These are phyloP conservation scores for Trichonephila inaurata DNA, from an alignment of 1,140 invertebrate genomes.

Conservation along the genomic window DNA sequence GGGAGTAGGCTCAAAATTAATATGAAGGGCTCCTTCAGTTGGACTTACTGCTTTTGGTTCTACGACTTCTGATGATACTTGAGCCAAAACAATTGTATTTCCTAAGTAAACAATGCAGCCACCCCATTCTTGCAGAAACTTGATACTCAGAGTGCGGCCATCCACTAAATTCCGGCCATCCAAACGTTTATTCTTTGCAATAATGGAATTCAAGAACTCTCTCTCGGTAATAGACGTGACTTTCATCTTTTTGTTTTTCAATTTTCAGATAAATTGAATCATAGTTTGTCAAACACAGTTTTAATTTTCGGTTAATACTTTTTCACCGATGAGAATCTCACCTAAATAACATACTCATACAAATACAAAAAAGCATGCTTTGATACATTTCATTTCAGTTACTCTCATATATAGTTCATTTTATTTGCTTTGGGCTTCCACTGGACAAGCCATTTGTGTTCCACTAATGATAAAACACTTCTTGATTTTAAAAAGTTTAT, in stretches of 20 bases:
- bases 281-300: too few relatives aligned
- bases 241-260: conserved; percentile 31
- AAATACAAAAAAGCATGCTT: too few relatives aligned
- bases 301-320: too few relatives aligned
- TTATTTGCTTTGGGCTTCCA: too few relatives aligned
- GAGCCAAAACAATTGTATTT: conserved; percentile 87
- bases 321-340: too few relatives aligned
- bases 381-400: too few relatives aligned
- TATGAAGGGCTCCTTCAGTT: conserved; percentile 92
- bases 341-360: too few relatives aligned
- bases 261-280: background rate
- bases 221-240: conserved; percentile 60
- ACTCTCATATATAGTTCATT: too few relatives aligned
- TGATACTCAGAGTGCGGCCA: conserved; percentile 75
- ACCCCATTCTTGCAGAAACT: conserved; percentile 77
- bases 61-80: conserved; percentile 92
- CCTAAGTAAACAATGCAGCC: conserved; percentile 77
- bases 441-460: too few relatives aligned
- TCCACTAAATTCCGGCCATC: conserved; percentile 76
- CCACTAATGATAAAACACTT: too few relatives aligned
- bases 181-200: conserved; percentile 65
- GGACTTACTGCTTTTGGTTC: conserved; percentile 90
- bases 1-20: conserved; percentile 93
- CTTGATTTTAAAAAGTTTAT: too few relatives aligned
- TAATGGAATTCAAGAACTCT: conserved; percentile 58